Evolutionary conservation across 2,888 invertebrate species (phyloP).

Genomic region (Gastrophysa polygoni): DNA sequence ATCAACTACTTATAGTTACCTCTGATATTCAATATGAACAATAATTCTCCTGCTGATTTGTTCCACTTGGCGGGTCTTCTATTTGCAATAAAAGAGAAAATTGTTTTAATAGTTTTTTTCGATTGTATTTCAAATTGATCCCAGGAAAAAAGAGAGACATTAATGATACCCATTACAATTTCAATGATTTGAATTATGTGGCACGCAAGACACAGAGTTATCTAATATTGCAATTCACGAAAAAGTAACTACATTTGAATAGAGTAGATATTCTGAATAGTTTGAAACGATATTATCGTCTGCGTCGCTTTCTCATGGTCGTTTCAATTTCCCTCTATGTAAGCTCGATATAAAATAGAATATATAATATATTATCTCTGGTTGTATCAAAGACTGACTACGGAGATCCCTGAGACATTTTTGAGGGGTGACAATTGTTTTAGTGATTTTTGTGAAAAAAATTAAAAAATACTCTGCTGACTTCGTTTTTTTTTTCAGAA

Average conservation of each 20-base stretch:
- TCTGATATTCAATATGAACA: not conserved
- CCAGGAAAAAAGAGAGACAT: not conserved
- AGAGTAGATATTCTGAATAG: too few species aligned
- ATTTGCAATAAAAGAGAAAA: slow-evolving; percentile 1
- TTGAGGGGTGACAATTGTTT: too few species aligned
- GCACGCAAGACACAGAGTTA: not conserved
- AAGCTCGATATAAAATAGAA: too few species aligned
- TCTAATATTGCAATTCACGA: not conserved
- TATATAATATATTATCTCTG: too few species aligned
- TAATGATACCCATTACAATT: not conserved
- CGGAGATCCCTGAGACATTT: too few species aligned
- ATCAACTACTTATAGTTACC: not conserved
- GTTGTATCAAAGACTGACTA: too few species aligned
- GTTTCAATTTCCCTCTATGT: too few species aligned
- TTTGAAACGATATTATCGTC: too few species aligned
- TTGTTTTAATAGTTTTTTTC: slow-evolving; percentile 15
- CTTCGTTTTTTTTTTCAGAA: slow-evolving; percentile 60
- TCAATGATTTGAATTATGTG: slow-evolving; percentile 7
- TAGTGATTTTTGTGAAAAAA: too few species aligned
- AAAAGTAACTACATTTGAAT: too few species aligned
- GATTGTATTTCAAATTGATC: not conserved
- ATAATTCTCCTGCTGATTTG: slow-evolving; percentile 1
- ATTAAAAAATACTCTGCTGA: too few species aligned
- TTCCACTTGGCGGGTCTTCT: slow-evolving; percentile 4
- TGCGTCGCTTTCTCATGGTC: too few species aligned